Conservation (phyloP, 2,797 vertebrate species). For the Neosilurus hyrtlii region DNA sequence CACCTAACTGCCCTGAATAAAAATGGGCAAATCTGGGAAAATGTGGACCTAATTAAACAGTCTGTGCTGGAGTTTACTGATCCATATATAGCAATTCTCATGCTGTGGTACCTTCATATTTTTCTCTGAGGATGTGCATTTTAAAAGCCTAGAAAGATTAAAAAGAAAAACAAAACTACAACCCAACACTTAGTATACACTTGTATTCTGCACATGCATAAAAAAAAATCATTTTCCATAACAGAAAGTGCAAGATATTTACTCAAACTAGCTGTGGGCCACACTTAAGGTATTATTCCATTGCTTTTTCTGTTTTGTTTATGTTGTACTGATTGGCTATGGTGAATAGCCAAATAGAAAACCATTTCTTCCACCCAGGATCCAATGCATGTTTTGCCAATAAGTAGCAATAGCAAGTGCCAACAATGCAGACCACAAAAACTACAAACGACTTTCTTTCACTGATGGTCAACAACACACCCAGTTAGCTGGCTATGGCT, state of each 20-base stretch:
- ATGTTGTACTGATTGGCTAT: background rate
- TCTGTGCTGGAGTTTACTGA: background rate
- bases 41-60: background rate
- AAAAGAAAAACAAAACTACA: background rate
- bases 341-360: background rate
- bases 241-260: constrained; percentile 2
- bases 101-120: background rate
- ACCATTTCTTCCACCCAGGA: background rate
- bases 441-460: no score
- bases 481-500: background rate
- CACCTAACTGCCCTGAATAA: background rate
- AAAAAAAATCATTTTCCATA: background rate
- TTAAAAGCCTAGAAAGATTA: background rate
- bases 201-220: background rate
- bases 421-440: background rate
- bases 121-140: constrained; percentile 3
- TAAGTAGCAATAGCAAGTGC: background rate
- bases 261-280: background rate
- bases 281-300: background rate
- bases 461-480: background rate
- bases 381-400: background rate
- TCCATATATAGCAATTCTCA: background rate
- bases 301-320: background rate
- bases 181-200: background rate
- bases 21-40: background rate